These are phyloP conservation scores for Dermatemys mawii DNA, from an alignment of 2,113 vertebrate species.

Conservation along the genomic window DNA sequence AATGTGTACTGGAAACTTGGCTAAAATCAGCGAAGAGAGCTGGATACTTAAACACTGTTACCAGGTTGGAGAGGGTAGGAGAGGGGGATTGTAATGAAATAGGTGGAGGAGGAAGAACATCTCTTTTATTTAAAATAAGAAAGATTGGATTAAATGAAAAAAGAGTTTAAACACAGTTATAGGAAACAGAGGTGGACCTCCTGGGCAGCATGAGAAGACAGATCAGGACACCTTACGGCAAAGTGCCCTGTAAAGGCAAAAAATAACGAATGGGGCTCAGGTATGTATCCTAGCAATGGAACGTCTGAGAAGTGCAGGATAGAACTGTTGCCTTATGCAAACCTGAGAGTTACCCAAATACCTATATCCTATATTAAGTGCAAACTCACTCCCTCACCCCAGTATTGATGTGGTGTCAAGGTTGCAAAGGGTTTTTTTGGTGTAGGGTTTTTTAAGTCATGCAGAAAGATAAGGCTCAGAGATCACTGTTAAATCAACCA, in stretches of 20 bases:
- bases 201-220: not conserved
- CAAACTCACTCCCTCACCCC: not conserved
- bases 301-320: not conserved
- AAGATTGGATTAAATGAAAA: conserved; percentile 11
- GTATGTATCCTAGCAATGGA: not conserved
- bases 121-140: conserved; percentile 44
- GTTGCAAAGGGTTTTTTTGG: not conserved
- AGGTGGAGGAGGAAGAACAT: conserved; percentile 41
- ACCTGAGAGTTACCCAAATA: not conserved
- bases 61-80: conserved; percentile 27
- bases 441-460: not conserved
- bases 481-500: not conserved
- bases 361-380: not conserved
- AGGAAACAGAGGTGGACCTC: not conserved
- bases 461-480: not conserved
- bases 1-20: conserved; percentile 33
- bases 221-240: not conserved
- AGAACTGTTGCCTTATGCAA: not conserved
- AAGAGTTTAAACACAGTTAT: not conserved
- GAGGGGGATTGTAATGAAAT: not conserved
- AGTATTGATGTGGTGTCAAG: not conserved
- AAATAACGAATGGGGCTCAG: not conserved
- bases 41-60: conserved; percentile 17
- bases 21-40: conserved; percentile 40
- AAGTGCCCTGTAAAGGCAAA: not conserved